A percentile compares a stretch with the other conserved stretches of the same genome.
Conservation (phyloP, 1,140 invertebrate species). For the Tetraneura akinire region DNA sequence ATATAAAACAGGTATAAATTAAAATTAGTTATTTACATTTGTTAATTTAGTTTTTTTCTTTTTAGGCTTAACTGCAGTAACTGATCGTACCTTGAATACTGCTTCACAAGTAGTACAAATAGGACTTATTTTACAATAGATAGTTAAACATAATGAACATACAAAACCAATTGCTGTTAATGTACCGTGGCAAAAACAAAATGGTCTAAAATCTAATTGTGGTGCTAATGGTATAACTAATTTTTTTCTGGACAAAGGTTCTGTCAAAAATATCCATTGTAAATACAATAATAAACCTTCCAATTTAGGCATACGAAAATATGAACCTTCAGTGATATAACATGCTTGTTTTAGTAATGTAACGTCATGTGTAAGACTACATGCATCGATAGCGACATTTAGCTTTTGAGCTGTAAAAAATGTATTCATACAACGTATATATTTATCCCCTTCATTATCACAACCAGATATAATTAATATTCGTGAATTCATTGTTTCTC, state of each 20-base stretch:
- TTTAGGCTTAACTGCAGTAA: slow-evolving; percentile 40
- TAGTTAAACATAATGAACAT: slow-evolving; percentile 95
- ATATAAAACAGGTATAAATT: background rate
- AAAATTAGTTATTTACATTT: slow-evolving; percentile 29
- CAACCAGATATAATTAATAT: slow-evolving; percentile 86
- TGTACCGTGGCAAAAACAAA: slow-evolving; percentile 97
- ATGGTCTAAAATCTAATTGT: slow-evolving; percentile 92
- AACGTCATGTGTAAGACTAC: slow-evolving; percentile 87
- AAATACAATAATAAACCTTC: slow-evolving; percentile 87
- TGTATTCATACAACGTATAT: slow-evolving; percentile 98
- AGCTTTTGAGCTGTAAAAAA: slow-evolving; percentile 93
- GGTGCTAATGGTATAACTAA: slow-evolving; percentile 85
- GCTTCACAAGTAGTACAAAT: slow-evolving; percentile 96
- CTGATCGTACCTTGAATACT: slow-evolving; percentile 63
- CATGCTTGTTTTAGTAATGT: slow-evolving; percentile 92
- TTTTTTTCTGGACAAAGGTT: slow-evolving; percentile 75
- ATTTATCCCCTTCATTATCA: slow-evolving; percentile 87
- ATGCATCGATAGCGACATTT: slow-evolving; percentile 89
- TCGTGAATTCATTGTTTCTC: slow-evolving; percentile 71
- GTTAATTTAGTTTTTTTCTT: slow-evolving; percentile 37
- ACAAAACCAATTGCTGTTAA: slow-evolving; percentile 95
- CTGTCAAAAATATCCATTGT: slow-evolving; percentile 92
- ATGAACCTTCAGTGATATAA: slow-evolving; percentile 92
- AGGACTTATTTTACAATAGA: slow-evolving; percentile 96
- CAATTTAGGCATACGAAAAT: slow-evolving; percentile 77